Percentiles rank a stretch among this genome's conserved stretches.
Conservation (phyloP, 2,888 invertebrate species). For the Apoderus coryli region DNA sequence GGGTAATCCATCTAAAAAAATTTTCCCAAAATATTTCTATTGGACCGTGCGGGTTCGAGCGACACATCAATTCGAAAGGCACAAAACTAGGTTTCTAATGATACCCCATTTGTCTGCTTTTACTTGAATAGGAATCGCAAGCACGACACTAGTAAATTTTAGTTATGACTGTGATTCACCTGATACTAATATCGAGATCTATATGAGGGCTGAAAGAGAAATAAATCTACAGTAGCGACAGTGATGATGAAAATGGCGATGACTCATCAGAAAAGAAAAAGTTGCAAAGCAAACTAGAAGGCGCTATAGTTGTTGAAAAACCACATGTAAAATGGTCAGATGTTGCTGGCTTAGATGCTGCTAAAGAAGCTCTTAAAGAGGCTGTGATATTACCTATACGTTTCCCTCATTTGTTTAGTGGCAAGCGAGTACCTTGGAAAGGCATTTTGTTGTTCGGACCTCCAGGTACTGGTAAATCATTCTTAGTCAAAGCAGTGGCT, state of each 20-base stretch:
- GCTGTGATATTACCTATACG: conserved; percentile 98
- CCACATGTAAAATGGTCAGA: conserved; percentile 97
- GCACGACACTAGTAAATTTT: too few species aligned
- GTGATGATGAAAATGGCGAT: conserved; percentile 66
- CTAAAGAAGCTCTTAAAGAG: conserved; percentile 97
- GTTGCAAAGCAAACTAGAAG: conserved; percentile 79
- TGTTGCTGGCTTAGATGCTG: conserved; percentile 92
- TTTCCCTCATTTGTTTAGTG: conserved; percentile 96
- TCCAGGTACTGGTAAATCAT: conserved; percentile 99
- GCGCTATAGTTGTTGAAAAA: conserved; percentile 93
- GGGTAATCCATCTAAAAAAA: too few species aligned
- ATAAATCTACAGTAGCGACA: conserved; percentile 64
- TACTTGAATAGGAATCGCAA: too few species aligned
- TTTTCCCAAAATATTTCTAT: too few species aligned
- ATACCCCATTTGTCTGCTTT: too few species aligned
- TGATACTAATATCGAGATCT: too few species aligned
- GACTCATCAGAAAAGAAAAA: conserved; percentile 97
- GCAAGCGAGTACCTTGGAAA: conserved; percentile 97
- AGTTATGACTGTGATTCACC: too few species aligned
- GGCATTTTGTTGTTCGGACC: conserved; percentile 97
- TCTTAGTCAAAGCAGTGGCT: conserved; percentile 96
- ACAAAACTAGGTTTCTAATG: too few species aligned
- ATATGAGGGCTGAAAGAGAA: too few species aligned
- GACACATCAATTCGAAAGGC: too few species aligned
- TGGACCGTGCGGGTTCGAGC: too few species aligned